Percentiles rank a stretch among this genome's conserved stretches.
Evolutionary conservation across 2,113 vertebrate genomes (phyloP).

Genomic region (Lichenostomus cassidix): DNA sequence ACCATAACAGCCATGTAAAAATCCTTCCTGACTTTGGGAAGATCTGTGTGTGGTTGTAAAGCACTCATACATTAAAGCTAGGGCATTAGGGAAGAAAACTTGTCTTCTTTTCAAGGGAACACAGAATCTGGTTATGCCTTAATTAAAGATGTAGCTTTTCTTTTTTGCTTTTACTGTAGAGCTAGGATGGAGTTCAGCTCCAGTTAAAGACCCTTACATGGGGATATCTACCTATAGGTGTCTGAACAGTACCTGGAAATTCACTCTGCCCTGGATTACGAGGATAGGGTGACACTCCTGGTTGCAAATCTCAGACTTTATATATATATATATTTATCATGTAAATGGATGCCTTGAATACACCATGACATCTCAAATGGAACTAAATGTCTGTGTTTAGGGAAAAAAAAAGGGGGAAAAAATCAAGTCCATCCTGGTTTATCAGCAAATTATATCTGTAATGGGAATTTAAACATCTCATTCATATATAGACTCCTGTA

Average conservation of each 20-base stretch:
- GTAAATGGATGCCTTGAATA: background rate
- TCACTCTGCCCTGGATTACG: background rate
- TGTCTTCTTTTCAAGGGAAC: background rate
- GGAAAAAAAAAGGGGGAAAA: fast-evolving
- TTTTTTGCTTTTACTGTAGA: background rate
- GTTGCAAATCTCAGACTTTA: background rate
- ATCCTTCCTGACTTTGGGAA: background rate
- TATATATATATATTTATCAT: background rate
- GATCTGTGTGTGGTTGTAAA: background rate
- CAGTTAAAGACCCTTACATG: background rate
- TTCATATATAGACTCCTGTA: background rate
- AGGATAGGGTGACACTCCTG: background rate
- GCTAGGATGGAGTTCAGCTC: background rate
- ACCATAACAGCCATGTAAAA: background rate
- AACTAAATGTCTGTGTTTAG: background rate
- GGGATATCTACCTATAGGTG: background rate
- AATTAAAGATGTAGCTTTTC: background rate
- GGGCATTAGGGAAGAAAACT: background rate
- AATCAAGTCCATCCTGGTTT: background rate
- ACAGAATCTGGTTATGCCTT: background rate
- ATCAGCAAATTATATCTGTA: background rate
- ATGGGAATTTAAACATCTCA: background rate
- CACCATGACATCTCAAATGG: background rate
- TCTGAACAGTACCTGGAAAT: background rate
- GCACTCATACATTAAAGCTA: background rate